Conservation (phyloP, 2,113 vertebrate species). For the Sylvia atricapilla region DNA sequence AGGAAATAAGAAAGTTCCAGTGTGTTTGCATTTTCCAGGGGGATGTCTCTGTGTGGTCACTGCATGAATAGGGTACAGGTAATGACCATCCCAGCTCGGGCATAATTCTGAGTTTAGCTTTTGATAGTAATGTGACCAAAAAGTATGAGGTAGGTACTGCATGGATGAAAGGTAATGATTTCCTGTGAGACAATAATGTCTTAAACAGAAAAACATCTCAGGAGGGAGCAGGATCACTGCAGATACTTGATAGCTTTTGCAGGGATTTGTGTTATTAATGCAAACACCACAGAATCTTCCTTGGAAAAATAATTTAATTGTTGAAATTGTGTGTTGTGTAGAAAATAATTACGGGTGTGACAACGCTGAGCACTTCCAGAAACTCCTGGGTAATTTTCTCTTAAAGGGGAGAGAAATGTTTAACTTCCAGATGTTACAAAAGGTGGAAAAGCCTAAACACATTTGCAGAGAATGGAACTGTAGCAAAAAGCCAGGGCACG, state of each 20-base stretch:
- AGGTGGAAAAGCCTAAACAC: not conserved
- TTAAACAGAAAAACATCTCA: constrained; percentile 27
- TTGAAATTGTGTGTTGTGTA: not conserved
- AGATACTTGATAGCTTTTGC: constrained; percentile 55
- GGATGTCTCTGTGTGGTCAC: constrained; percentile 32
- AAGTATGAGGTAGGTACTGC: constrained; percentile 3
- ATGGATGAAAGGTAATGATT: constrained; percentile 1
- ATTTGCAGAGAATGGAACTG: not conserved
- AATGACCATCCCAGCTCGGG: not conserved
- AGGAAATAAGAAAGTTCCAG: constrained; percentile 21
- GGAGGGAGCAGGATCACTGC: not conserved
- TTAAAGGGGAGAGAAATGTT: not conserved
- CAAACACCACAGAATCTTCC: not conserved
- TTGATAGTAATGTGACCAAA: not conserved
- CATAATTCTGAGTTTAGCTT: not conserved
- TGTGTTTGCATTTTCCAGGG: constrained; percentile 14
- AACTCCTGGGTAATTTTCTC: not conserved
- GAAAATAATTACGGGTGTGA: not conserved
- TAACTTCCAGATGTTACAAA: not conserved
- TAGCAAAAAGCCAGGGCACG: not conserved
- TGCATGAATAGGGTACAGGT: not conserved
- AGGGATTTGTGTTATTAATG: constrained; percentile 8
- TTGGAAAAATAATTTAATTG: not conserved
- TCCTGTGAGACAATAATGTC: constrained; percentile 47
- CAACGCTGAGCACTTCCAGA: not conserved